Percentiles rank a stretch among this genome's conserved stretches.
Evolutionary conservation across 2,888 invertebrate genomes (phyloP).

Genomic region (Bhutanitis thaidina): DNA sequence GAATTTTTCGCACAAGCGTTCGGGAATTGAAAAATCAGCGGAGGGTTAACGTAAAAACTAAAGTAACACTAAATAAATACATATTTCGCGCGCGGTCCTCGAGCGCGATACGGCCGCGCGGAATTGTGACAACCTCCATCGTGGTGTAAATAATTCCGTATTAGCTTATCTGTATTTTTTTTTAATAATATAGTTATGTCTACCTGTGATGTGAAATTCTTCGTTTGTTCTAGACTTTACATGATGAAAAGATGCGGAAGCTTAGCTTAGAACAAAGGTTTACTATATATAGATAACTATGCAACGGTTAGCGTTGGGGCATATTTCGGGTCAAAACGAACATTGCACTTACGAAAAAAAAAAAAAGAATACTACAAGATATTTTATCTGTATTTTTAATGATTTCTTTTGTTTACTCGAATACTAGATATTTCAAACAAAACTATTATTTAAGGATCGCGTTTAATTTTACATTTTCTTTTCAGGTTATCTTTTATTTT

Average conservation of each 20-base stretch:
- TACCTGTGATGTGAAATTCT: background rate
- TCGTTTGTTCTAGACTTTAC: background rate
- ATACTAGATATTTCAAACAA: no score
- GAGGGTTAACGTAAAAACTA: slow-evolving; percentile 38
- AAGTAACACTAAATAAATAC: slow-evolving; percentile 55
- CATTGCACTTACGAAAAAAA: background rate
- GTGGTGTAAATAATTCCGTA: background rate
- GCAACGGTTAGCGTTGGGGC: background rate
- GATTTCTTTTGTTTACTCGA: no score
- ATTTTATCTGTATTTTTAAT: background rate
- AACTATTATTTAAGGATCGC: no score
- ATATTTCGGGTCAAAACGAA: background rate
- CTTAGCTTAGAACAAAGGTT: background rate
- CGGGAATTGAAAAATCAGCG: slow-evolving; percentile 23
- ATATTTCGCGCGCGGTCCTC: slow-evolving; percentile 24
- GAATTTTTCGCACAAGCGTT: slow-evolving; percentile 20
- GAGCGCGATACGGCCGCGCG: slow-evolving; percentile 18
- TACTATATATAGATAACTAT: background rate
- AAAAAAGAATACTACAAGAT: background rate
- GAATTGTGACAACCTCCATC: slow-evolving; percentile 2
- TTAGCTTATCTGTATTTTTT: background rate
- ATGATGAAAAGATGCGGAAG: background rate
- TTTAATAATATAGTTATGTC: background rate
- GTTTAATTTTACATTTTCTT: no score
- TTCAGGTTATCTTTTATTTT: no score